phyloP scores from a whole-genome alignment of 2,113 vertebrate species.

The Bagarius yarrelli region DNA sequence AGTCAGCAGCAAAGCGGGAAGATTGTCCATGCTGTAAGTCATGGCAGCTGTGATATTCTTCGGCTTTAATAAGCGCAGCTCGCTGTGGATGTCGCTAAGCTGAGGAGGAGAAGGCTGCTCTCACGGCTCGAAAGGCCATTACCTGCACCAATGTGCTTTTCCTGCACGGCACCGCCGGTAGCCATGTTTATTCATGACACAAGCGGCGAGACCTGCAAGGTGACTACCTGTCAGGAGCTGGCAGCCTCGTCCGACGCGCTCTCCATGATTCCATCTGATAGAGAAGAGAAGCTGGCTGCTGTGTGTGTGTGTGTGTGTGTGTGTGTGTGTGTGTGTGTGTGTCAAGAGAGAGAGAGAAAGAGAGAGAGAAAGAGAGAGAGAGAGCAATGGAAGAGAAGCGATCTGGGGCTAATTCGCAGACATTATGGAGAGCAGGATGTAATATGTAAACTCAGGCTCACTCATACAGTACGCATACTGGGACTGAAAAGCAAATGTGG shows the following conservation, averaged over 20 bases:
- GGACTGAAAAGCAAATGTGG: neutral
- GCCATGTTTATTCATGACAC: conserved; percentile 72
- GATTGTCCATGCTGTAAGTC: conserved; percentile 31
- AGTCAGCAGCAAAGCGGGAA: conserved; percentile 24
- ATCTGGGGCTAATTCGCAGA: conserved; percentile 49
- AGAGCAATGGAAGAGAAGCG: conserved; percentile 11
- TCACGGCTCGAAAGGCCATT: conserved; percentile 53
- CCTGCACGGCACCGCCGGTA: conserved; percentile 54
- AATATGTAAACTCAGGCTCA: conserved; percentile 21
- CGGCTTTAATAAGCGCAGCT: conserved; percentile 52
- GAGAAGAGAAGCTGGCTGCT: conserved; percentile 51
- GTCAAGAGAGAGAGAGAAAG: conserved; percentile 1
- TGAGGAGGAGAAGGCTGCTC: conserved; percentile 45
- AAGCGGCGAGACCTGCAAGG: conserved; percentile 65
- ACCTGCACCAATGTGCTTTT: conserved; percentile 45
- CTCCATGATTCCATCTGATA: conserved; percentile 57
- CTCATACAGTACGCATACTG: neutral
- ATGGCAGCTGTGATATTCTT: conserved; percentile 13
- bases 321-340: conserved; percentile 30
- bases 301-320: conserved; percentile 9
- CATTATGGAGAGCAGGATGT: conserved; percentile 50
- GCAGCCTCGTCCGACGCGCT: conserved; percentile 52
- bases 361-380: neutral
- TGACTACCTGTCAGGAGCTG: conserved; percentile 67
- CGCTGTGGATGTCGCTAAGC: conserved; percentile 49